Evolutionary conservation across 2,797 vertebrate species (phyloP).

Genomic region (Microctenopoma stevenorrisi): DNA sequence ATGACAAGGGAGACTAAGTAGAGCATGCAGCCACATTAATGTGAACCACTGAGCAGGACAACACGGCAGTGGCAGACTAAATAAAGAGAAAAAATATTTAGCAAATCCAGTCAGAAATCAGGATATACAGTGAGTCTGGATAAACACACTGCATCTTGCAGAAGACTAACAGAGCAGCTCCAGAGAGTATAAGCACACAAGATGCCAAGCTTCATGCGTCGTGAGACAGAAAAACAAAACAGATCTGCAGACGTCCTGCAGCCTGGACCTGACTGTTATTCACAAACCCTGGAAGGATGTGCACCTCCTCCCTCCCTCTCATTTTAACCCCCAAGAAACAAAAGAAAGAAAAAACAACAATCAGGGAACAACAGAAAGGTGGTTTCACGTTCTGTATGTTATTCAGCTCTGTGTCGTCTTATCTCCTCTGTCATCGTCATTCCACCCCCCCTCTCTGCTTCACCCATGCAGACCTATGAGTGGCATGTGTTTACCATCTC

Average conservation of each 20-base stretch:
- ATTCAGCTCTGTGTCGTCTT: slow-evolving; percentile 21
- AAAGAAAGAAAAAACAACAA: background rate
- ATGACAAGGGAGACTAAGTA: background rate
- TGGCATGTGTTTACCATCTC: slow-evolving; percentile 57
- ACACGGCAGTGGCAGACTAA: background rate
- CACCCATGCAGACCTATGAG: background rate
- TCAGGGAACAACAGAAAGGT: background rate
- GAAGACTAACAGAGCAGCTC: background rate
- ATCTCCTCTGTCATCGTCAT: slow-evolving; percentile 16
- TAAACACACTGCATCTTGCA: background rate
- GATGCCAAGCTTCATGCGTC: background rate
- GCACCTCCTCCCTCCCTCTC: background rate
- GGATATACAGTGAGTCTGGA: background rate
- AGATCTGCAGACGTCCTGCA: background rate
- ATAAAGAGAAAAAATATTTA: background rate
- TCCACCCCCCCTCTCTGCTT: slow-evolving; percentile 8
- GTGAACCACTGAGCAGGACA: background rate
- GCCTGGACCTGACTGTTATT: background rate
- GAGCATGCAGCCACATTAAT: slow-evolving; percentile 33
- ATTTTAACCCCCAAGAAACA: background rate
- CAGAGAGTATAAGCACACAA: slow-evolving; percentile 1
- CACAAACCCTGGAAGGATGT: background rate
- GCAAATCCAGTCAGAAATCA: background rate
- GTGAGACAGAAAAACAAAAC: slow-evolving; percentile 1
- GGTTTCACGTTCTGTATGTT: background rate